Evolutionary conservation across 2,797 vertebrate genomes (phyloP).

Genomic region (Clamator glandarius): DNA sequence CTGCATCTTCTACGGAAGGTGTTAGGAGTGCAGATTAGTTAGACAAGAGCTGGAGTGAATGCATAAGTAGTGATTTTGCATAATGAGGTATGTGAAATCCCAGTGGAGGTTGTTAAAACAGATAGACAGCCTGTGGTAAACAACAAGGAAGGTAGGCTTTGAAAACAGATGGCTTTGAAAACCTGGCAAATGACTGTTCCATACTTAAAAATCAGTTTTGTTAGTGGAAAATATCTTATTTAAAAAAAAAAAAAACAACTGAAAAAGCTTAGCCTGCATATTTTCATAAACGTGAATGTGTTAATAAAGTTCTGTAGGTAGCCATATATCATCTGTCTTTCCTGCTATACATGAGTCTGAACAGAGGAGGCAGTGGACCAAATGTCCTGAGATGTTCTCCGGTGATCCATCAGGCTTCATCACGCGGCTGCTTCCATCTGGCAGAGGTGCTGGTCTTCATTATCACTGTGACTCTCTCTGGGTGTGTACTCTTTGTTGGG

Average conservation of each 20-base stretch:
- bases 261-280: constrained; percentile 67
- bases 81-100: constrained; percentile 84
- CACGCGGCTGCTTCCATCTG: neutral
- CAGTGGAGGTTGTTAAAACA: constrained; percentile 87
- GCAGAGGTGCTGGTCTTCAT: neutral
- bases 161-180: constrained; percentile 86
- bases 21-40: constrained; percentile 80
- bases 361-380: constrained; percentile 20
- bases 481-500: neutral
- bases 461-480: neutral
- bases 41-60: constrained; percentile 81
- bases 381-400: neutral
- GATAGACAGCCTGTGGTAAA: constrained; percentile 84
- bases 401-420: accelerated
- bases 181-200: constrained; percentile 79
- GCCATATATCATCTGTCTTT: constrained; percentile 26
- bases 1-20: constrained; percentile 75
- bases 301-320: constrained; percentile 69
- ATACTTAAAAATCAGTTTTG: constrained; percentile 77
- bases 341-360: neutral
- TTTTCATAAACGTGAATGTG: constrained; percentile 69
- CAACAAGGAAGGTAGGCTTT: constrained; percentile 82
- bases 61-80: constrained; percentile 82
- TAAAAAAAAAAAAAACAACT: neutral
- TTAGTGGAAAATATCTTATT: constrained; percentile 67